A percentile compares a stretch with the other conserved stretches of the same genome.
Evolutionary conservation across 2,113 vertebrate species (phyloP).

Genomic region (Acrocephalus kingi): DNA sequence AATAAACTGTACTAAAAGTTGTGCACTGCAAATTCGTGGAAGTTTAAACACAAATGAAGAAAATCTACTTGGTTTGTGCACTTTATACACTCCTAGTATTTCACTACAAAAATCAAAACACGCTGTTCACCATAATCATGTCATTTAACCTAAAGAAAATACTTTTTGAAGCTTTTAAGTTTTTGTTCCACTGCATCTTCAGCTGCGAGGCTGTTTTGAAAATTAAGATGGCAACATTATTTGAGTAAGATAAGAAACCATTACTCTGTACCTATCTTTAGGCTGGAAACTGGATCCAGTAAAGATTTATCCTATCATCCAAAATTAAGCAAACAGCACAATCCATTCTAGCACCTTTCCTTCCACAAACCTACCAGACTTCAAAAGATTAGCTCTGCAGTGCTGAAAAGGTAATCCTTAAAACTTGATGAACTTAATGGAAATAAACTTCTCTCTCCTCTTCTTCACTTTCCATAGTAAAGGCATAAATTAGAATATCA

Average conservation of each 20-base stretch:
- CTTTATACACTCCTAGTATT: not conserved
- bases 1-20: slow-evolving; percentile 20
- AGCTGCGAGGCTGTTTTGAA: not conserved
- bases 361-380: not conserved
- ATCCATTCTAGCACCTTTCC: not conserved
- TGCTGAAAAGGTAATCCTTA: not conserved
- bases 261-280: not conserved
- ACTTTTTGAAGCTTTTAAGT: not conserved
- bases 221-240: not conserved
- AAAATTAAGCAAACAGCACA: not conserved
- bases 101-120: not conserved
- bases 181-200: not conserved
- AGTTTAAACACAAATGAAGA: slow-evolving; percentile 8
- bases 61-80: not conserved
- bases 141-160: not conserved
- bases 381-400: not conserved
- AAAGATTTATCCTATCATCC: not conserved
- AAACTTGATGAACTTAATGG: not conserved
- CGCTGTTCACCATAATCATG: not conserved
- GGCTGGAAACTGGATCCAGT: not conserved
- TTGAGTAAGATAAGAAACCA: not conserved
- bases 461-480: not conserved
- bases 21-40: not conserved
- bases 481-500: slow-evolving; percentile 6
- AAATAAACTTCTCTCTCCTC: not conserved